Percentiles rank a stretch among this genome's conserved stretches.
Evolutionary conservation across 1,140 invertebrate species (phyloP).

Genomic region (Ridgeia piscesae): DNA sequence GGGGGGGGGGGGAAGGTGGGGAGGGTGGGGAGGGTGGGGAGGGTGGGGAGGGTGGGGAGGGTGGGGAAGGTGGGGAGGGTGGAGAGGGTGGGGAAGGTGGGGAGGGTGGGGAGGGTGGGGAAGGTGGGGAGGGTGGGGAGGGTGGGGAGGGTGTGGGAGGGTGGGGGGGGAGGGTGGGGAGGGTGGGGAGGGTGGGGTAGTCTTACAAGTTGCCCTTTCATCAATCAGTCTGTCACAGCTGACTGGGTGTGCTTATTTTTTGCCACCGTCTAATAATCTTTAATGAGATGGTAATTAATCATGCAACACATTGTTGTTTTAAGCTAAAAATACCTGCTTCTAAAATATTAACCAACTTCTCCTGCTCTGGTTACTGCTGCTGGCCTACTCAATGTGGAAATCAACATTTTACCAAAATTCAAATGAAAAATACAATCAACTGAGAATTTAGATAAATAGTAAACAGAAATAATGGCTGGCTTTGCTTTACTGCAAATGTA

Average conservation of each 20-base stretch:
- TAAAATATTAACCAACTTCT: neutral
- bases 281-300: neutral
- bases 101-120: too few relatives aligned
- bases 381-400: neutral
- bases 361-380: neutral
- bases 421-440: neutral
- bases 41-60: too few relatives aligned
- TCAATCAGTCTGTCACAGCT: neutral
- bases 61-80: too few relatives aligned
- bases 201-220: neutral
- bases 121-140: too few relatives aligned
- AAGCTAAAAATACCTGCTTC: neutral
- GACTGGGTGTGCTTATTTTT: neutral
- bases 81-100: too few relatives aligned
- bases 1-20: too few relatives aligned
- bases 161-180: too few relatives aligned
- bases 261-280: neutral
- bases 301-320: neutral
- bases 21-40: too few relatives aligned
- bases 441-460: neutral
- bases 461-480: neutral
- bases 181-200: neutral
- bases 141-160: too few relatives aligned
- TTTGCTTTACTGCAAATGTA: neutral
- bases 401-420: neutral